These are phyloP conservation scores for Actenoides hombroni DNA, from an alignment of 2,113 vertebrate species.

Conservation along the genomic window DNA sequence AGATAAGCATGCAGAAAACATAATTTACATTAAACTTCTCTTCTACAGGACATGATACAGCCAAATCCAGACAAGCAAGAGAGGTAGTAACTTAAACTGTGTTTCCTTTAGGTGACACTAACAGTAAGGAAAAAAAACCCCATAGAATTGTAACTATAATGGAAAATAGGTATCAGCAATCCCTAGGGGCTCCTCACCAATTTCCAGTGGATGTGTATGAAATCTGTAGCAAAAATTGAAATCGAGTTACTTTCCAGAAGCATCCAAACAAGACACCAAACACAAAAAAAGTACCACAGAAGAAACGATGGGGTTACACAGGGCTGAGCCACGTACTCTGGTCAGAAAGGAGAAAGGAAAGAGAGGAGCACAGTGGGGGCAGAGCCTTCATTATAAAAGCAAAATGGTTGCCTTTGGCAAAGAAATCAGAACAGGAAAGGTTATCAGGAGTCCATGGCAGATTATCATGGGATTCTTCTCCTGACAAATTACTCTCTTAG, in stretches of 20 bases:
- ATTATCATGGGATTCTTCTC: background rate
- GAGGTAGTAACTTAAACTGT: background rate
- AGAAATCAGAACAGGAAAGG: background rate
- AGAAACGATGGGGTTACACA: accelerated
- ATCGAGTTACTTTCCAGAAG: background rate
- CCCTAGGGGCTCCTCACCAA: background rate
- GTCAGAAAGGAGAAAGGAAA: background rate
- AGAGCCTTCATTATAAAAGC: background rate
- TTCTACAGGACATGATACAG: background rate
- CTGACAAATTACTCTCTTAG: background rate
- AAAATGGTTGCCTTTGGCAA: background rate
- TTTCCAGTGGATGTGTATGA: background rate
- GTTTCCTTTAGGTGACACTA: background rate
- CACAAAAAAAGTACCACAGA: background rate
- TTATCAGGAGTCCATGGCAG: background rate
- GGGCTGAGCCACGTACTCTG: background rate
- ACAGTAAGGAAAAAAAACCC: background rate
- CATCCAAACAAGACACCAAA: background rate
- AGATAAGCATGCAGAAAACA: slow-evolving; percentile 29
- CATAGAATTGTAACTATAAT: background rate
- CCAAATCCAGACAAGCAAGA: background rate
- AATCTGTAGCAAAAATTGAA: background rate
- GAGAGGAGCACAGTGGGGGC: accelerated
- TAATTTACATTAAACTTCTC: background rate
- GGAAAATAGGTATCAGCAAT: background rate